These are phyloP conservation scores for Sphaerophoria rueppellii DNA, from an alignment of 2,888 invertebrate species.

Conservation along the genomic window DNA sequence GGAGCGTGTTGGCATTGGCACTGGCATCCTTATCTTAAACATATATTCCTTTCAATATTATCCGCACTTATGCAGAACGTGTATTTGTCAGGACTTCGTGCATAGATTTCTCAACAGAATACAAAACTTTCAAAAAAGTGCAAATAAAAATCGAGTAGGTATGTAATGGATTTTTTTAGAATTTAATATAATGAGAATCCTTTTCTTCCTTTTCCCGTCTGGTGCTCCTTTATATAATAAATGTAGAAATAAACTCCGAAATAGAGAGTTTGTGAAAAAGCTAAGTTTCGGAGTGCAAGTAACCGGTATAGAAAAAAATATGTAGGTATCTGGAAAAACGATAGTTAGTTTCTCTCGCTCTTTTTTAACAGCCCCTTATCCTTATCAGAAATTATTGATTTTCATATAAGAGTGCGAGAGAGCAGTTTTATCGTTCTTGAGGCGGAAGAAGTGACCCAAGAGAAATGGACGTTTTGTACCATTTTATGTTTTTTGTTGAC, in stretches of 20 bases:
- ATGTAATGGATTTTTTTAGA: constrained; percentile 66
- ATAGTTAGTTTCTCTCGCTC: constrained; percentile 41
- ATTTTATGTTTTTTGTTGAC: no score
- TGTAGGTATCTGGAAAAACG: constrained; percentile 59
- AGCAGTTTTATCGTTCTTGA: constrained; percentile 12
- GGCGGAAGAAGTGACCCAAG: background rate
- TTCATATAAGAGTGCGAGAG: constrained; percentile 26
- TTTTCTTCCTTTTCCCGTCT: background rate
- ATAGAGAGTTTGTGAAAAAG: constrained; percentile 25
- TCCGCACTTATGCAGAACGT: constrained; percentile 21
- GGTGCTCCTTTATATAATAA: background rate
- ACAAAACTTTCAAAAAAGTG: constrained; percentile 54
- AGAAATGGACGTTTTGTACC: background rate
- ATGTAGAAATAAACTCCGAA: constrained; percentile 39
- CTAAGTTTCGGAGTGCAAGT: constrained; percentile 57
- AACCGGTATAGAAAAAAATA: background rate
- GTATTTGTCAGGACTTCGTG: constrained; percentile 51
- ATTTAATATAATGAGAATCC: constrained; percentile 64
- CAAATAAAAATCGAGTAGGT: constrained; percentile 64
- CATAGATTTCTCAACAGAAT: constrained; percentile 60
- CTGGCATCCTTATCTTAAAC: background rate
- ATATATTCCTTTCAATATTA: background rate
- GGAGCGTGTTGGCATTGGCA: constrained; percentile 58
- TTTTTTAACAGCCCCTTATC: constrained; percentile 12
- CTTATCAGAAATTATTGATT: constrained; percentile 66